Evolutionary conservation across 2,797 vertebrate genomes (phyloP).

Genomic region (Sebastolobus altivelis): DNA sequence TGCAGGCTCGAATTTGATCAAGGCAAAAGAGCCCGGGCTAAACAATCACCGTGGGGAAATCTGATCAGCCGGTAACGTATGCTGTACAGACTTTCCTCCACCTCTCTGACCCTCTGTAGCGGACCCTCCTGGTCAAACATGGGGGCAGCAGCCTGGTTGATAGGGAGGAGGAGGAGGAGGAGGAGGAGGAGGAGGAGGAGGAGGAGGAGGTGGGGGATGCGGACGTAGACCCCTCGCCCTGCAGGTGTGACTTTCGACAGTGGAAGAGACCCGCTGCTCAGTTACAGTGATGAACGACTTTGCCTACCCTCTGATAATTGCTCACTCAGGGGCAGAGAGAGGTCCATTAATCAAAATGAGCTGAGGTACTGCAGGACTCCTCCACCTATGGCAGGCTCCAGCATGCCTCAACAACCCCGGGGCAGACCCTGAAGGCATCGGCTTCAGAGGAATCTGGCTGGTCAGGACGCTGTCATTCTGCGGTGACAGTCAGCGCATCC

Average conservation of each 20-base stretch:
- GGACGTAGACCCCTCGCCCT: constrained; percentile 59
- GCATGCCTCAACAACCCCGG: constrained; percentile 65
- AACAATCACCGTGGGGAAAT: constrained; percentile 68
- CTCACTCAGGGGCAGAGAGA: constrained; percentile 88
- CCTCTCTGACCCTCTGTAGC: constrained; percentile 47
- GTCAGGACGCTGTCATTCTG: constrained; percentile 63
- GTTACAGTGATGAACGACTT: constrained; percentile 88
- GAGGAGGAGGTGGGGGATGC: constrained; percentile 1
- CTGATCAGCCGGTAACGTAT: constrained; percentile 49
- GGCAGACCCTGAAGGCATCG: constrained; percentile 60
- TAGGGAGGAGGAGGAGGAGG: constrained; percentile 1
- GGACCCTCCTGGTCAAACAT: constrained; percentile 47
- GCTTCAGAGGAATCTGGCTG: constrained; percentile 55
- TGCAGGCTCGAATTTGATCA: constrained; percentile 59
- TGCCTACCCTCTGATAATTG: constrained; percentile 88
- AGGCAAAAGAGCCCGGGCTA: constrained; percentile 42
- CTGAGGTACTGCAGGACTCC: constrained; percentile 73
- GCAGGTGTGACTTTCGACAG: constrained; percentile 77
- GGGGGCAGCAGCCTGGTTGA: constrained; percentile 32
- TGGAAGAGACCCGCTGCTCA: constrained; percentile 73
- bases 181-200: not conserved
- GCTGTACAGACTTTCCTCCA: constrained; percentile 16
- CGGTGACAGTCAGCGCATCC: constrained; percentile 38
- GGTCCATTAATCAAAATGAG: constrained; percentile 90
- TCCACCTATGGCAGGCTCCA: constrained; percentile 71